These are phyloP conservation scores for Plecturocebus donacophilus DNA, from an alignment of 2,113 vertebrate genomes.

Conservation along the genomic window DNA sequence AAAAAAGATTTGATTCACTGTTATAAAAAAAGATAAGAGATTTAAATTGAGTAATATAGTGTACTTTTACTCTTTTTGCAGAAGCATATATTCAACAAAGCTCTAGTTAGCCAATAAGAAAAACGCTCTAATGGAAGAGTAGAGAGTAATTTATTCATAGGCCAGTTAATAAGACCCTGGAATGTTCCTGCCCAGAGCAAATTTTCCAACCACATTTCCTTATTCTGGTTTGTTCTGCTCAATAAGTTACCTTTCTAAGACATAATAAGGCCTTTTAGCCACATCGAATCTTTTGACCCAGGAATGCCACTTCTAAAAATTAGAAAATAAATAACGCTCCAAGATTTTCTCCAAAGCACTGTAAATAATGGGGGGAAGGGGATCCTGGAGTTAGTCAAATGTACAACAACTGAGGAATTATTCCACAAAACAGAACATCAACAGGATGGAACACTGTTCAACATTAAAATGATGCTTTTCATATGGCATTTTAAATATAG, in stretches of 20 bases:
- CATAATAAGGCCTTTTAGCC: not conserved
- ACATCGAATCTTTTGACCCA: not conserved
- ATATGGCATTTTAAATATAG: not conserved
- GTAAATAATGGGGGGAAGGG: not conserved
- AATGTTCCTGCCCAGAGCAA: constrained; percentile 1
- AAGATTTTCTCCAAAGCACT: not conserved
- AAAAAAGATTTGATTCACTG: not conserved
- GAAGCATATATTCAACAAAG: not conserved
- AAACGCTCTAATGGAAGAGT: not conserved
- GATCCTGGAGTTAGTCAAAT: not conserved
- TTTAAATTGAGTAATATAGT: not conserved
- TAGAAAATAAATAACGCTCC: not conserved
- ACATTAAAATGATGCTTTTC: constrained; percentile 32
- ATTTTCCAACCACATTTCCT: not conserved
- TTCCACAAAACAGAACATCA: not conserved
- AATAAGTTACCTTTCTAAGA: constrained; percentile 14
- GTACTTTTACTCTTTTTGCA: constrained; percentile 2
- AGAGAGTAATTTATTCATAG: constrained; percentile 24
- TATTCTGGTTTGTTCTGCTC: constrained; percentile 11
- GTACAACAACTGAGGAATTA: not conserved
- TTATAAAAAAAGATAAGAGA: not conserved
- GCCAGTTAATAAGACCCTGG: not conserved
- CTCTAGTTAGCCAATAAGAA: not conserved
- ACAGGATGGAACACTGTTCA: not conserved
- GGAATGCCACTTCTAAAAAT: constrained; percentile 20